Conservation (phyloP, 2,888 invertebrate genomes). For the Ennomos fuscantarius region DNA sequence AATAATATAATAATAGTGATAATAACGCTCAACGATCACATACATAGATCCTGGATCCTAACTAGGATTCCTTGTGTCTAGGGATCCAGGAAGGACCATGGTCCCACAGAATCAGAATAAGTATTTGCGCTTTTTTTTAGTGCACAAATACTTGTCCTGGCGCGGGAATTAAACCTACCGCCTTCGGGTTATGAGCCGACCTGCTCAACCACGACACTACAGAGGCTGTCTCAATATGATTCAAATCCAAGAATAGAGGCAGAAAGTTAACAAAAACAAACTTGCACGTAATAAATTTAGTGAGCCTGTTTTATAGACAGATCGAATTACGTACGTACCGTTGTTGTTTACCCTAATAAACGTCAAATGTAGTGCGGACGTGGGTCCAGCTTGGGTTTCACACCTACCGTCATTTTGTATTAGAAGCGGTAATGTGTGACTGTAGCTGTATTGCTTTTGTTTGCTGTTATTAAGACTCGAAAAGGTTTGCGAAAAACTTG, state of each 20-base stretch:
- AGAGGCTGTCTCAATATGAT: background rate
- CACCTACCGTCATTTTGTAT: conserved; percentile 58
- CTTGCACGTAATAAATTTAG: conserved; percentile 55
- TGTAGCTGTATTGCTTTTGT: conserved; percentile 8
- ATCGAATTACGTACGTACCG: conserved; percentile 68
- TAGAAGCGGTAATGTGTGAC: conserved; percentile 42
- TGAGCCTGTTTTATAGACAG: conserved; percentile 64
- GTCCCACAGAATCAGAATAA: no score
- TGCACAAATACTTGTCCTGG: no score
- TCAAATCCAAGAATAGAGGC: background rate
- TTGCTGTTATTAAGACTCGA: background rate
- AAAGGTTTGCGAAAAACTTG: background rate
- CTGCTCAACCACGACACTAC: no score
- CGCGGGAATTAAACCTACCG: no score
- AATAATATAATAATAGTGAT: no score
- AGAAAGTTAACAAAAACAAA: conserved; percentile 9
- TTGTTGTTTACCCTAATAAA: conserved; percentile 76
- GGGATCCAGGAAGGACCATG: no score
- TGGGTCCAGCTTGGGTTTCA: conserved; percentile 70
- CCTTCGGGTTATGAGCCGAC: no score
- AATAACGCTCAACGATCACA: no score
- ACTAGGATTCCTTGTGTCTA: no score
- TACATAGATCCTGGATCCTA: no score
- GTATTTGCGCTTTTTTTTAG: no score
- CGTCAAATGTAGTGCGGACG: conserved; percentile 70